Evolutionary conservation across 1,140 invertebrate genomes (phyloP).

Genomic region (Platorchestia sp.): DNA sequence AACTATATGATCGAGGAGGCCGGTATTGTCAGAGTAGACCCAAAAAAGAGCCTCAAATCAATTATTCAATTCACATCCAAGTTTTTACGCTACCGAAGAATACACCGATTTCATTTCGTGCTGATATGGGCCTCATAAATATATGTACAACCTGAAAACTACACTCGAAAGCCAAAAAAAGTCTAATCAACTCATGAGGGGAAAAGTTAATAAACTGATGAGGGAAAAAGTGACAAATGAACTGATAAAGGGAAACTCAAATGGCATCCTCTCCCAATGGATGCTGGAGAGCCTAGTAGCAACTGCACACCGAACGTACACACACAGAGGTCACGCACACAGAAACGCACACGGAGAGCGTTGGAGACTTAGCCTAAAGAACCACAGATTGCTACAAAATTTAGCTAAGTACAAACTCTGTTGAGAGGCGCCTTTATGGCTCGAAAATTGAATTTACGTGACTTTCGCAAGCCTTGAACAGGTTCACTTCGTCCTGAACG

Average conservation of each 20-base stretch:
- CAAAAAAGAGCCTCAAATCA: background rate
- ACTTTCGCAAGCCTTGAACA: background rate
- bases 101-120: background rate
- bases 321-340: background rate
- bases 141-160: background rate
- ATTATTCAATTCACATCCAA: background rate
- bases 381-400: slow-evolving; percentile 25
- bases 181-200: too few relatives aligned
- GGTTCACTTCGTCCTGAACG: background rate
- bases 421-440: background rate
- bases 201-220: background rate
- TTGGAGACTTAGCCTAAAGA: background rate
- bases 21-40: too few relatives aligned
- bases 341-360: slow-evolving; percentile 2
- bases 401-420: background rate
- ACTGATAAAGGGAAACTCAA: background rate
- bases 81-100: background rate
- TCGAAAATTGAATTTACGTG: background rate
- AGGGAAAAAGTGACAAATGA: background rate
- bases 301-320: background rate
- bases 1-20: background rate
- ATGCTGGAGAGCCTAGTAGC: background rate
- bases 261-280: background rate
- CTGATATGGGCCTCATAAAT: background rate
- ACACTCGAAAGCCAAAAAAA: background rate